phyloP scores from a whole-genome alignment of 1,140 invertebrate species.

The Hestina assimilis region DNA sequence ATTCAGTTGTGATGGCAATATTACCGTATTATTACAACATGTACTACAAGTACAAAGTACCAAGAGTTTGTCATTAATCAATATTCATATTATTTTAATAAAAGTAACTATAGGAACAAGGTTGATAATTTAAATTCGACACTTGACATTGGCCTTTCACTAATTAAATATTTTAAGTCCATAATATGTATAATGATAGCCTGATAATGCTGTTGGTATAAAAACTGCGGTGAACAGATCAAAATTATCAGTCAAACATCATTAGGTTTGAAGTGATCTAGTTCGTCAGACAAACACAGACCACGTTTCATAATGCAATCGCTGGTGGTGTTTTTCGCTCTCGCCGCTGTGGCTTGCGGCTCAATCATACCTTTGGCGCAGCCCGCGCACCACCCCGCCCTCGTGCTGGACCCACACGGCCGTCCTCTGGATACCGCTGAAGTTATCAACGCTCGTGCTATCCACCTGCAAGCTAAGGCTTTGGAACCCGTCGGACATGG shows the following conservation, averaged over 20 bases:
- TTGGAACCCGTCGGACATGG: conserved; percentile 48
- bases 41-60: not conserved
- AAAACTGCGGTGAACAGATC: conserved; percentile 46
- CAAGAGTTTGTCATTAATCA: not conserved
- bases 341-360: conserved; percentile 50
- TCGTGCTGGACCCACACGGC: conserved; percentile 63
- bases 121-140: conserved; percentile 53
- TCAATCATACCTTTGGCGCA: conserved; percentile 54
- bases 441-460: conserved; percentile 71
- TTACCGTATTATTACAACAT: not conserved
- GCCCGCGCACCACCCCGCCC: conserved; percentile 53
- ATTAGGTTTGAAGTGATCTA: conserved; percentile 65
- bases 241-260: conserved; percentile 63
- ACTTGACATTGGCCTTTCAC: conserved; percentile 53
- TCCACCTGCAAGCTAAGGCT: conserved; percentile 68
- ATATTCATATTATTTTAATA: not conserved
- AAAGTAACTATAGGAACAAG: conserved; percentile 44
- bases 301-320: conserved; percentile 71
- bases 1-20: no score
- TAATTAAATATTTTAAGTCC: conserved; percentile 35
- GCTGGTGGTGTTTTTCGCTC: conserved; percentile 53
- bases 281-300: conserved; percentile 62
- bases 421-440: conserved; percentile 72
- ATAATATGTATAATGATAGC: not conserved
- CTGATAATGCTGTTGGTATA: conserved; percentile 46